Percentiles rank a stretch among this genome's conserved stretches.
These are phyloP conservation scores for Mechanitis messenoides DNA, from an alignment of 2,888 invertebrate species.

Conservation along the genomic window DNA sequence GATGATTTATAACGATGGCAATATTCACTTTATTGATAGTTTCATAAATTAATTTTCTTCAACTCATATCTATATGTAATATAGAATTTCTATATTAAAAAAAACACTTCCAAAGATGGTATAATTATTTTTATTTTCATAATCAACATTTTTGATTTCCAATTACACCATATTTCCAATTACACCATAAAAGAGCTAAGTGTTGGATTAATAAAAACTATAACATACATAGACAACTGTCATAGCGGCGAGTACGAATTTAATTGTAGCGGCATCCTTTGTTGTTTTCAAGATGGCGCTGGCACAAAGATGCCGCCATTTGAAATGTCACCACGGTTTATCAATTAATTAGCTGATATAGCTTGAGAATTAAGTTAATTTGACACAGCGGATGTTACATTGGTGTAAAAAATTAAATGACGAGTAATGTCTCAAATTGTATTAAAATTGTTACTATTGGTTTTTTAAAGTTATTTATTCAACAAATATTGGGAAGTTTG, in stretches of 20 bases:
- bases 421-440: no score
- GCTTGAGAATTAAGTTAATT: constrained; percentile 21
- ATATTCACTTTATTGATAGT: no score
- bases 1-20: no score
- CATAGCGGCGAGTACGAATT: constrained; percentile 71
- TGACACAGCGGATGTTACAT: constrained; percentile 11
- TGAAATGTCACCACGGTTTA: constrained; percentile 73
- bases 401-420: not conserved
- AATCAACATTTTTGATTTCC: constrained; percentile 36
- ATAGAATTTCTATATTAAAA: no score
- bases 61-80: no score
- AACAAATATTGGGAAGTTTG: no score
- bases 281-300: constrained; percentile 52
- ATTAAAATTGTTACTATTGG: no score
- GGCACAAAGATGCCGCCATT: constrained; percentile 62
- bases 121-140: constrained; percentile 15
- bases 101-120: no score
- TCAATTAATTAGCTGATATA: constrained; percentile 51
- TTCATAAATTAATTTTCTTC: no score
- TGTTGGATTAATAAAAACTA: constrained; percentile 38
- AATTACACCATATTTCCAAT: constrained; percentile 47
- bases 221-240: constrained; percentile 61
- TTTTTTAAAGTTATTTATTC: no score
- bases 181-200: constrained; percentile 40
- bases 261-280: constrained; percentile 68